These are phyloP conservation scores for roundworm (Caenorhabditis elegans) DNA, from an alignment of 1,140 invertebrate species.

Conservation along the genomic window WBcel235 BX284604.4:4982501-4983000, in stretches of 20 bases:
- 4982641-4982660: background rate
- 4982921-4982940: too few relatives aligned
- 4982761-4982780: background rate
- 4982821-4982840: background rate
- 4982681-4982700: background rate
- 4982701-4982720: background rate
- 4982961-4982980: background rate
- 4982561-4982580: too few relatives aligned
- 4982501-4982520: too few relatives aligned
- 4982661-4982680: background rate
- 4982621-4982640: background rate
- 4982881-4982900: background rate
- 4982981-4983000: background rate
- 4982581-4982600: background rate
- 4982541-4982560: too few relatives aligned
- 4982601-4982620: background rate
- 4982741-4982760: background rate
- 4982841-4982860: background rate
- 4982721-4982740: too few relatives aligned
- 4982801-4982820: background rate
- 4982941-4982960: background rate
- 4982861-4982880: background rate
- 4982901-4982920: background rate
- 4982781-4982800: background rate
- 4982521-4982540: too few relatives aligned